Conservation (phyloP, 2,797 vertebrate genomes). For the Leptoclinus maculatus region DNA sequence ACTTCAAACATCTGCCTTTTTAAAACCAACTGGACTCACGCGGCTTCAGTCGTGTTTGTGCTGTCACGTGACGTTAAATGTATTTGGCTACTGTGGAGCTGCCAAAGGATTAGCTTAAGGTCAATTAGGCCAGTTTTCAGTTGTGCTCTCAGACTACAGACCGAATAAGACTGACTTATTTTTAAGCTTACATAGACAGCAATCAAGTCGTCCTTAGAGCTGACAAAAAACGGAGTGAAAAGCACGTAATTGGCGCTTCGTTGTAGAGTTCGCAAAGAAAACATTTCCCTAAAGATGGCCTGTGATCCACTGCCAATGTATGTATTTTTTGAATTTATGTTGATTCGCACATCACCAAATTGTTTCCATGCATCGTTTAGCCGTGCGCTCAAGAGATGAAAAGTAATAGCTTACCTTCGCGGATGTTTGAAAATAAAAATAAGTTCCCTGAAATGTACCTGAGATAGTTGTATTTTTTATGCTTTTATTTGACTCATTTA, state of each 20-base stretch:
- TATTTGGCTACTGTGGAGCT: no score
- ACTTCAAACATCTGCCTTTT: conserved; percentile 4
- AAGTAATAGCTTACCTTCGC: no score
- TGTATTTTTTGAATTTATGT: not conserved
- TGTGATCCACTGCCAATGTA: not conserved
- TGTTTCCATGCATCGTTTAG: not conserved
- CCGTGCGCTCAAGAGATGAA: no score
- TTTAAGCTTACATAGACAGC: not conserved
- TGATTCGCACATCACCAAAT: not conserved
- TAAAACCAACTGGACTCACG: not conserved
- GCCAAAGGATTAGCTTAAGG: conserved; percentile 4
- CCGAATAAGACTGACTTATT: not conserved
- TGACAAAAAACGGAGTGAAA: not conserved
- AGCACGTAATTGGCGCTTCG: conserved; percentile 5
- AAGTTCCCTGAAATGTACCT: not conserved
- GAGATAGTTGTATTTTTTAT: not conserved
- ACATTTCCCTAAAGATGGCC: not conserved
- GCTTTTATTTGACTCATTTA: not conserved
- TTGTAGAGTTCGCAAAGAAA: not conserved
- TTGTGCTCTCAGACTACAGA: not conserved
- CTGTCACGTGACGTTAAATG: conserved; percentile 7
- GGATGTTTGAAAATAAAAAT: not conserved
- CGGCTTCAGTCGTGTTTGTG: not conserved
- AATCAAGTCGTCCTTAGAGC: not conserved
- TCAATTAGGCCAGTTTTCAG: not conserved